Conservation (phyloP, 1,140 invertebrate genomes). For the Papilio aristodemus region DNA sequence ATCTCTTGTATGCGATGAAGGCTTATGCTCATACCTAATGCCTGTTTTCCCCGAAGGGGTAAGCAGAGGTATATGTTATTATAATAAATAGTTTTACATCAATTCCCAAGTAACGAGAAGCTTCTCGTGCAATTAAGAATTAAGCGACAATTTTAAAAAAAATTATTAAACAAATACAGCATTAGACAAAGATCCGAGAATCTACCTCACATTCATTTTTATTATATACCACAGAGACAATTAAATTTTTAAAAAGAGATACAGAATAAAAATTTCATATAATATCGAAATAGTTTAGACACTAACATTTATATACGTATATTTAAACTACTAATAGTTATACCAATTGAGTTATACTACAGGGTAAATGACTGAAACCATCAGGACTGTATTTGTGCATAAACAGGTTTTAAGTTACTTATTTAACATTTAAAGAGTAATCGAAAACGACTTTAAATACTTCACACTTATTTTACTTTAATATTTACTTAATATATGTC, state of each 20-base stretch:
- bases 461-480: conserved; percentile 10
- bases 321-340: conserved; percentile 13
- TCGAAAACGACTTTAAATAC: conserved; percentile 25
- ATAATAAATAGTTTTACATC: neutral
- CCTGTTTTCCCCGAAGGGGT: too few species aligned
- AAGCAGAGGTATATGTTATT: neutral
- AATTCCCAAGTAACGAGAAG: conserved; percentile 17
- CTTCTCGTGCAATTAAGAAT: neutral
- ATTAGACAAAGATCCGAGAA: neutral
- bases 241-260: neutral
- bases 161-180: too few species aligned
- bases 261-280: neutral
- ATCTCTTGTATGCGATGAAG: too few species aligned
- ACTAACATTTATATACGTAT: neutral
- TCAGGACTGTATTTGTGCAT: conserved; percentile 18
- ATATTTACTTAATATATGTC: conserved; percentile 9
- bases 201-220: neutral
- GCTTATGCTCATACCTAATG: too few species aligned
- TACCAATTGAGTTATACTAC: neutral
- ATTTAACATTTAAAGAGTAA: conserved; percentile 17
- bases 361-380: conserved; percentile 14
- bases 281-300: conserved; percentile 13
- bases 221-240: neutral
- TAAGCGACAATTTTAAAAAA: conserved; percentile 8
- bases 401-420: too few species aligned